These are phyloP conservation scores for Nomada ruficornis DNA, from an alignment of 2,888 invertebrate genomes.

Conservation along the genomic window DNA sequence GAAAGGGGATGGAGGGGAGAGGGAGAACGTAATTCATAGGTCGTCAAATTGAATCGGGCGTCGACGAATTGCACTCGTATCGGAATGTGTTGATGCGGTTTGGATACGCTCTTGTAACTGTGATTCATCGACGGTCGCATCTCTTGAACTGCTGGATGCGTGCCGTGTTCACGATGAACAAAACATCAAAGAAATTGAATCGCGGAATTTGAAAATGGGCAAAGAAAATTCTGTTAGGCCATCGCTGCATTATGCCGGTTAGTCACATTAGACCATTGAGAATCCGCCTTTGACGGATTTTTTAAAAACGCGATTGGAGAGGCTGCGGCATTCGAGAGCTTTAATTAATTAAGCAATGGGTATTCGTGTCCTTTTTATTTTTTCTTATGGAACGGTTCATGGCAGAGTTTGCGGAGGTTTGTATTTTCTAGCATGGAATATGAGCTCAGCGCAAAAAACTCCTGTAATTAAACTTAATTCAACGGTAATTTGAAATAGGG, in stretches of 20 bases:
- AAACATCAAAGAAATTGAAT: constrained; percentile 9
- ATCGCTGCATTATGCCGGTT: not conserved
- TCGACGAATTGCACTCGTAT: constrained; percentile 23
- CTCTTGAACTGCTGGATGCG: not conserved
- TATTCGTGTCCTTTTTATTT: not conserved
- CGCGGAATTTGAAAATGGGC: not conserved
- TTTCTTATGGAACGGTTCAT: not conserved
- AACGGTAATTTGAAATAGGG: too few species aligned
- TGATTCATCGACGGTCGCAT: constrained; percentile 1
- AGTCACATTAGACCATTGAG: not conserved
- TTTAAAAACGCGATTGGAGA: not conserved
- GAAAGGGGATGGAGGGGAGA: not conserved
- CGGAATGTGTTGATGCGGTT: constrained; percentile 21
- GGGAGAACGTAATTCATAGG: constrained; percentile 30
- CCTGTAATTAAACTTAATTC: too few species aligned
- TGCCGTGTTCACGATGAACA: not conserved
- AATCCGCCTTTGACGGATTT: constrained; percentile 2
- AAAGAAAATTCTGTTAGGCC: not conserved
- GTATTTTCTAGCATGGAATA: not conserved
- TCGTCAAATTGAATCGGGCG: constrained; percentile 51
- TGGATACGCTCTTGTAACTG: not conserved
- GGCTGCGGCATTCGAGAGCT: not conserved
- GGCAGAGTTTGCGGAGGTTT: too few species aligned
- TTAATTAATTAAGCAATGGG: constrained; percentile 5
- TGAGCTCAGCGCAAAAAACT: too few species aligned